Evolutionary conservation across 2,113 vertebrate genomes (phyloP), one percentile per base, ranked within the genome.

Genomic region (Toxotes chatareus): DNA sequence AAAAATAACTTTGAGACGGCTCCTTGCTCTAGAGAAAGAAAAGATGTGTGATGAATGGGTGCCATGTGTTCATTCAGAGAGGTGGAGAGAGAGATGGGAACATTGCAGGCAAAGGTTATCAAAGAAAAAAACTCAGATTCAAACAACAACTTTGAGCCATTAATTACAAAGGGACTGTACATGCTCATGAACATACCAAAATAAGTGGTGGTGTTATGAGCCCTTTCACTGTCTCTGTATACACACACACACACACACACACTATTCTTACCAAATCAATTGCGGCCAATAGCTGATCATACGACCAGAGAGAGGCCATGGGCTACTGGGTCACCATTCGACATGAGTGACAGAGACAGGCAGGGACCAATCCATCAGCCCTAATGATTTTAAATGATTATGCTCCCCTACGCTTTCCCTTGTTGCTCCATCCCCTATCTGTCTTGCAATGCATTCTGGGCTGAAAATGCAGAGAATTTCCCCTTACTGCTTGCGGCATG

Each of bases 311-410:
- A 83, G 7, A 83, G 68, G 47, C 44, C 65, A 73, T 32, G 49
- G 79, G 76, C 74, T 73, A 86, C 83, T 87, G 68, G 89, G 88
- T 86, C 89, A 90, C 66, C 7, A 27, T 69, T 86, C 49, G 13
- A 76, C 79, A 70, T 57, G 47, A 82, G 38, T 55, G 73, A 67
- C 69, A 77, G 38, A 75, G 57, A 65, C 46, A 77, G 78, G 71
- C 72, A 2, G 51, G 76, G 67, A 64, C 34, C 61, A 44, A 84
- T 92, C 92, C 76, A 92, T 94, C 83, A 84, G 73, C 47, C 56
- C 59, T 71, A 94, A 85, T 14, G 93, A 94, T 93, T 92, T 92
- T 88, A 76, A 66, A 85, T 83, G 84, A 89, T 92, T 90, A 84
- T 12, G 13, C 68, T 79, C 57, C 44, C 76, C 64, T 51, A 44